phyloP scores from a whole-genome alignment of 2,888 invertebrate species.

The Portevinia maculata region DNA sequence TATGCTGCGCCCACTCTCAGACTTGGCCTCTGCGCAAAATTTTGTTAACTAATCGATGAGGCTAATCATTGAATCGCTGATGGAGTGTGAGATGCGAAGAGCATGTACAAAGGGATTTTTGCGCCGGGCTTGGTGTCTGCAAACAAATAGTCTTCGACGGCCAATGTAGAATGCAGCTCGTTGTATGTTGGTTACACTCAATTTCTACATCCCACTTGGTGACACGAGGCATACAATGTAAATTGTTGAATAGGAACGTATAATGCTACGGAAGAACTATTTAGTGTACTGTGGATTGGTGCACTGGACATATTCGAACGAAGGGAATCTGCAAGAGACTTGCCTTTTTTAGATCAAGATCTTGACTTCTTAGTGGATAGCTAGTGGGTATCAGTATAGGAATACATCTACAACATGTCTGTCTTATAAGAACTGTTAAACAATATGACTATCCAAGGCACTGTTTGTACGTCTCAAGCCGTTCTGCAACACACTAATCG shows the following conservation, averaged over 20 bases:
- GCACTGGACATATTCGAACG: no score
- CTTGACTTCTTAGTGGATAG: no score
- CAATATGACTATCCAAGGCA: no score
- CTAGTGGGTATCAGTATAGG: no score
- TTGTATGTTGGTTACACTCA: constrained; percentile 12
- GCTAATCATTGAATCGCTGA: constrained; percentile 54
- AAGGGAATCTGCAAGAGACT: no score
- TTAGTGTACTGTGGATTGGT: no score
- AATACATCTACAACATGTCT: no score
- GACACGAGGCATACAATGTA: background rate
- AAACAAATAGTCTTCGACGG: background rate
- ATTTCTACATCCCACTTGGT: constrained; percentile 32
- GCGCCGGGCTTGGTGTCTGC: constrained; percentile 25
- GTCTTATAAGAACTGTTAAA: no score
- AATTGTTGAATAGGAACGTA: background rate
- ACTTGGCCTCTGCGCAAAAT: constrained; percentile 37
- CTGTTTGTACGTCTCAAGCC: no score
- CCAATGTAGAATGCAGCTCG: constrained; percentile 4
- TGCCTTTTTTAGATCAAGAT: no score
- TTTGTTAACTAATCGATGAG: constrained; percentile 63
- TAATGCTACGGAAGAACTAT: background rate
- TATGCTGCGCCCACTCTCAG: constrained; percentile 44
- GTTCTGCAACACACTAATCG: no score
- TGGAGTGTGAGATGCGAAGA: constrained; percentile 38
- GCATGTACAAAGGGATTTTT: background rate